Percentiles rank a stretch among this genome's conserved stretches.
Conservation (phyloP, 2,113 vertebrate species). For the Anser brachyrhynchus region DNA sequence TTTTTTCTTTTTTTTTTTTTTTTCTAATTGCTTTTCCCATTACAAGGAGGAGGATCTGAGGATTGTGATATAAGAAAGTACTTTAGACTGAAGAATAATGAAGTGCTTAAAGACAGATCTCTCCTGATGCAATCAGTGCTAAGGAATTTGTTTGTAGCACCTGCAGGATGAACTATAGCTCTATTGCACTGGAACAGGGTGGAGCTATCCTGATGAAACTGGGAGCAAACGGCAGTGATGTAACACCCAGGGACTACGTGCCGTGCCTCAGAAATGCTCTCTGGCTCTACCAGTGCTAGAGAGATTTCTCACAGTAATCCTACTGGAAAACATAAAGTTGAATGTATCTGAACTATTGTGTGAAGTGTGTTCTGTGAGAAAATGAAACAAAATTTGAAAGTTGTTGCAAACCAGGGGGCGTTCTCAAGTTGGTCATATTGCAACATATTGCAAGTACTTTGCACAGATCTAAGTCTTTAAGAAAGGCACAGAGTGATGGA, state of each 20-base stretch:
- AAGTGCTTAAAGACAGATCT: neutral
- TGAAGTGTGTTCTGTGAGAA: too few species aligned
- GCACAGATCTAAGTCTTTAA: neutral
- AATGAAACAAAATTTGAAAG: neutral
- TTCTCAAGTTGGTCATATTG: neutral
- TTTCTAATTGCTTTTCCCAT: neutral
- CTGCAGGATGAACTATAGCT: neutral
- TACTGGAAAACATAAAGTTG: neutral
- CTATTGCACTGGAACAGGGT: neutral
- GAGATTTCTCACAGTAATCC: neutral
- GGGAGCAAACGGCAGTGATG: neutral
- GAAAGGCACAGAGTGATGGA: neutral
- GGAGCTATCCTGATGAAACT: neutral
- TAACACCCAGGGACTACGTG: neutral
- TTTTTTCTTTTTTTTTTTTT: too few species aligned
- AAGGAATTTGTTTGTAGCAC: neutral
- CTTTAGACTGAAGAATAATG: neutral
- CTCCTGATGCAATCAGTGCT: neutral
- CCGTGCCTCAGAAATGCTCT: neutral
- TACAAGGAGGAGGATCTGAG: neutral
- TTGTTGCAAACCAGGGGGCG: neutral
- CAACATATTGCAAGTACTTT: neutral
- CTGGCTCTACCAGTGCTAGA: neutral
- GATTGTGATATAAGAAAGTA: neutral
- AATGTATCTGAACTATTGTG: too few species aligned